Percentiles rank a stretch among this genome's conserved stretches.
Conservation (phyloP, 2,888 invertebrate genomes). For the Phyllotreta cruciferae region DNA sequence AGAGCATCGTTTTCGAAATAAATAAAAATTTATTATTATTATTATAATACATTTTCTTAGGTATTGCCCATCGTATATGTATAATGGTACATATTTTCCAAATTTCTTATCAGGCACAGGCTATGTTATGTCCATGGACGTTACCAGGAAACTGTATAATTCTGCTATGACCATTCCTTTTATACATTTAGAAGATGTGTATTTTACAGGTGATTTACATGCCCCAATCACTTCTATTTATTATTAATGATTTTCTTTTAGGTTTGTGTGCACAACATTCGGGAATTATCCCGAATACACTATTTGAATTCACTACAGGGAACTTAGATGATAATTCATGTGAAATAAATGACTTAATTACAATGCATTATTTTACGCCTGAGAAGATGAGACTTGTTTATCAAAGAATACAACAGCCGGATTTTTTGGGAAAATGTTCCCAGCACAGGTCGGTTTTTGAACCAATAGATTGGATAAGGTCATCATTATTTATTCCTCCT, state of each 20-base stretch:
- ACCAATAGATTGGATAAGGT: constrained; percentile 7
- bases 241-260: constrained; percentile 25
- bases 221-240: neutral
- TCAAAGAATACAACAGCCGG: constrained; percentile 8
- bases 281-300: constrained; percentile 35
- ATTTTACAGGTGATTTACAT: constrained; percentile 74
- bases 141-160: constrained; percentile 70
- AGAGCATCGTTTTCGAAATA: too few relatives aligned
- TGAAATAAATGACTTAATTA: constrained; percentile 39
- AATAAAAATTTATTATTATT: neutral
- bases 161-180: constrained; percentile 73
- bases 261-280: constrained; percentile 46
- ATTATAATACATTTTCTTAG: constrained; percentile 57
- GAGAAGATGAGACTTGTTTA: constrained; percentile 34
- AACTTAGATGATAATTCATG: constrained; percentile 37
- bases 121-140: constrained; percentile 75
- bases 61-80: constrained; percentile 84
- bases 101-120: constrained; percentile 84
- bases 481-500: constrained; percentile 15
- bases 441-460: constrained; percentile 16
- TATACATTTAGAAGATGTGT: constrained; percentile 81
- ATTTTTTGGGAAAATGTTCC: constrained; percentile 12
- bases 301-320: constrained; percentile 39
- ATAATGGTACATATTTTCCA: constrained; percentile 74
- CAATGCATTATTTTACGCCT: constrained; percentile 43